These are phyloP conservation scores for Tinamus guttatus DNA, from an alignment of 2,113 vertebrate species.

Conservation along the genomic window DNA sequence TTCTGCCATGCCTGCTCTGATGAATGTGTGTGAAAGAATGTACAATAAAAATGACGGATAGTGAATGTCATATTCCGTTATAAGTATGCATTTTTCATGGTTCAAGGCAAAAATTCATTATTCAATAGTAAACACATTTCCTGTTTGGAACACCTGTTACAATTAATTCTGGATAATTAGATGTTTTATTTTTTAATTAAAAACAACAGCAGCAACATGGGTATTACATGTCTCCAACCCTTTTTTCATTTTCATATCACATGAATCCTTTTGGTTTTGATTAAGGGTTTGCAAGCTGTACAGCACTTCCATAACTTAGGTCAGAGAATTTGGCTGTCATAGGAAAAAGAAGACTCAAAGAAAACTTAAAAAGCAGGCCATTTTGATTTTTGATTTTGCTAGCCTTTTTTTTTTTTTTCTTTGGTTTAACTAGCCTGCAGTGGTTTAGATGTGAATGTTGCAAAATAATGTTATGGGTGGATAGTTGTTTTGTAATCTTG, in stretches of 20 bases:
- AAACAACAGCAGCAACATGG: neutral
- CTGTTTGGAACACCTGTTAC: slow-evolving; percentile 37
- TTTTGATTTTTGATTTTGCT: slow-evolving; percentile 7
- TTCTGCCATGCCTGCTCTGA: neutral
- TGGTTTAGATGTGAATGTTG: neutral
- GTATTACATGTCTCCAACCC: slow-evolving; percentile 2
- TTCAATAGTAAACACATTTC: slow-evolving; percentile 31
- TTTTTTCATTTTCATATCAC: neutral
- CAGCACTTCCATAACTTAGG: neutral
- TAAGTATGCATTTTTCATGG: slow-evolving; percentile 47
- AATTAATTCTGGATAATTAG: slow-evolving; percentile 26
- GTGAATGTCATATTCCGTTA: slow-evolving; percentile 16
- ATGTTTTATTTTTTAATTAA: slow-evolving; percentile 29
- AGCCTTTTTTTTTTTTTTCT: neutral
- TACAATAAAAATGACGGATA: slow-evolving; percentile 29
- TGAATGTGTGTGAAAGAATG: neutral
- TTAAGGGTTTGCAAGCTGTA: neutral
- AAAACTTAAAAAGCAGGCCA: neutral
- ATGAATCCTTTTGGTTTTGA: slow-evolving; percentile 15
- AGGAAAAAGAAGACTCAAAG: neutral
- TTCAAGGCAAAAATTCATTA: slow-evolving; percentile 22
- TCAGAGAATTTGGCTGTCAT: neutral
- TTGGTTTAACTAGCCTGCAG: neutral
- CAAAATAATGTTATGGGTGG: neutral
- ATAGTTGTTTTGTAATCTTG: neutral